Evolutionary conservation across 1,140 invertebrate species (phyloP), one percentile per base, ranked within the genome.

Genomic region (Chironomus striatipennis): DNA sequence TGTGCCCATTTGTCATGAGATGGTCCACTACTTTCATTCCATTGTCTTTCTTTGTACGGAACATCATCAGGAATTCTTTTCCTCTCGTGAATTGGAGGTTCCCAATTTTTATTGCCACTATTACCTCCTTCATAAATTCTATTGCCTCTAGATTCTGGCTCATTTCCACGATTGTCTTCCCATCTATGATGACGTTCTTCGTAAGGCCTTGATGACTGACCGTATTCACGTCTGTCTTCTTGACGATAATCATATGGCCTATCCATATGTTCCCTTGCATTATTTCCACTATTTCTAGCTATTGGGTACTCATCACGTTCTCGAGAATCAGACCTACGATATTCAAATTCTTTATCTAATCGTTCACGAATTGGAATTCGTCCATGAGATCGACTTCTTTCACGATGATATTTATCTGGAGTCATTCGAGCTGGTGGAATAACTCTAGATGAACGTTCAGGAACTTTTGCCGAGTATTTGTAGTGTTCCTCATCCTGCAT

Each of bases 371-470:
- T 70, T 20, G 65, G 65, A 70, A 70, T 21, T 70, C 20, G n/a
- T 70, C 65, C 65, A 70, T 70, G 65, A 0, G 65, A 70, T 4
- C 65, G 65, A 70, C 65, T 70, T 70, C 65, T 70, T 20, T 70
- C 65, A 21, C 18, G 65, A 21, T 70, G 65, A 70, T 70, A 17
- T 12, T 21, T 70, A 4, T 70, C 65, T 20, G 65, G 65, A 10
- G 65, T 20, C 7, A 70, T 70, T 70, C 47, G 12, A 18, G 65
- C 7, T 70, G 65, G 18, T 20, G n/a, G 65, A 1, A 21, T 8
- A 1, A 57, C 47, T 57, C 47, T 57, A 5, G 47, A 57, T 4
- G 47, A 57, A 57, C 47, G 47, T 57, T 57, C 65, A 18, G 15
- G n/a, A 70, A 9, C 18, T 70, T 20, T 18, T 9, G 65, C n/a